Percentiles rank a stretch among this genome's conserved stretches.
phyloP scores from a whole-genome alignment of 2,888 invertebrate species.

The Eristalis pertinax region DNA sequence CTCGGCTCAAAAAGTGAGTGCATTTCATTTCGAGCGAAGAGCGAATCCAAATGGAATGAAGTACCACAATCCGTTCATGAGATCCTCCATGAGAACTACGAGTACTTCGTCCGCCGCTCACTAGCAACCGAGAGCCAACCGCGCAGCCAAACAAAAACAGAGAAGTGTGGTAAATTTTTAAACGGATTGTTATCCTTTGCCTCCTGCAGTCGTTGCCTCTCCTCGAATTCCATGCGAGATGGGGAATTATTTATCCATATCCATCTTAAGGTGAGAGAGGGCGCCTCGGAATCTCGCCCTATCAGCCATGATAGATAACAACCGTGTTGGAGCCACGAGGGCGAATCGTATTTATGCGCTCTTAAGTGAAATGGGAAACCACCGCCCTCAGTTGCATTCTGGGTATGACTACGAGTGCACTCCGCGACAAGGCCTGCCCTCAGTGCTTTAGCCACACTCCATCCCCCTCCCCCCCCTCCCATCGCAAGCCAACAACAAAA shows the following conservation, averaged over 20 bases:
- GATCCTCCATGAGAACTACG: too few species aligned
- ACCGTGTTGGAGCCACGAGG: conserved; percentile 35
- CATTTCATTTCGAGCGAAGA: conserved; percentile 31
- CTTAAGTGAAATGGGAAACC: conserved; percentile 57
- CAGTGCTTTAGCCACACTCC: not conserved
- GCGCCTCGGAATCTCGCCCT: not conserved
- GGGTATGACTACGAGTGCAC: conserved; percentile 24
- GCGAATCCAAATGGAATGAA: conserved; percentile 24
- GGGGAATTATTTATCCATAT: conserved; percentile 48
- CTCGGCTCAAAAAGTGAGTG: conserved; percentile 34
- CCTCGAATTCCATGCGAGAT: conserved; percentile 47
- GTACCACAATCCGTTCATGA: conserved; percentile 44
- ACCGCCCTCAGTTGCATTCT: conserved; percentile 28
- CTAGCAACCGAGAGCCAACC: conserved; percentile 11
- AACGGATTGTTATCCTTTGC: conserved; percentile 57
- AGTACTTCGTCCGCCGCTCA: not conserved
- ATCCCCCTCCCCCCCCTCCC: too few species aligned
- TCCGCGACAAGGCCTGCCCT: not conserved
- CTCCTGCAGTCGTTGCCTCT: not conserved
- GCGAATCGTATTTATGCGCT: conserved; percentile 62
- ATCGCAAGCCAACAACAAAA: not conserved
- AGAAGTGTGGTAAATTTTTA: conserved; percentile 48
- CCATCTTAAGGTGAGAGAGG: conserved; percentile 36
- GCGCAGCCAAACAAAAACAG: not conserved
- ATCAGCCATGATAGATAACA: conserved; percentile 51